Evolutionary conservation across 2,888 invertebrate species (phyloP).

Genomic region (Acrocyrtus sp.): DNA sequence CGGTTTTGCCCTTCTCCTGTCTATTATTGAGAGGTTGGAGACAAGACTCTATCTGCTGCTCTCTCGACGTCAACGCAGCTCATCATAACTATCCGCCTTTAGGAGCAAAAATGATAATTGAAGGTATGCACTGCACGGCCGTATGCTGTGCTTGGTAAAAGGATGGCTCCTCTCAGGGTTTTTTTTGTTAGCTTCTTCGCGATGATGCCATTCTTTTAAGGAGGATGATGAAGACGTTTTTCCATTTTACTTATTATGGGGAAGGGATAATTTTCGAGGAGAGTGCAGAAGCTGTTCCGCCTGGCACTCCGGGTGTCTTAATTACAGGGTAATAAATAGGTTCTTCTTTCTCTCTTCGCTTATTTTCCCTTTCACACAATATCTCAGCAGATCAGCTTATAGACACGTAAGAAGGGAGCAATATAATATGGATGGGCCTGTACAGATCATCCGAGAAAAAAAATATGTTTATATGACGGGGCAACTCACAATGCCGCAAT

Average conservation of each 20-base stretch:
- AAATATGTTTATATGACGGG: conserved; percentile 3
- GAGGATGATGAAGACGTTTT: conserved; percentile 38
- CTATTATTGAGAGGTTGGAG: conserved; percentile 22
- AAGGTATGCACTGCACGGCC: conserved; percentile 37
- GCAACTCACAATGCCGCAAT: conserved; percentile 16
- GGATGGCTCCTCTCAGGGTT: too few relatives aligned
- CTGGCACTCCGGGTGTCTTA: conserved; percentile 52
- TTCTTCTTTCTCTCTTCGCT: conserved; percentile 10
- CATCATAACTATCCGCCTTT: too few relatives aligned
- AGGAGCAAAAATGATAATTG: conserved; percentile 46
- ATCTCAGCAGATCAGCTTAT: conserved; percentile 12
- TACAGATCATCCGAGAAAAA: neutral
- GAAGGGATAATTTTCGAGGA: conserved; percentile 45
- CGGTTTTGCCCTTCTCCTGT: conserved; percentile 50
- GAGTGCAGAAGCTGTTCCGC: conserved; percentile 53
- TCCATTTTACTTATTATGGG: conserved; percentile 32
- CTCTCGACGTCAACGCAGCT: too few relatives aligned
- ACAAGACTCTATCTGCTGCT: too few relatives aligned
- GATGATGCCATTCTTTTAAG: too few relatives aligned
- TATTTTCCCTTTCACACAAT: conserved; percentile 35
- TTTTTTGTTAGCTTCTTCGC: too few relatives aligned
- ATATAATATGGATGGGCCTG: neutral
- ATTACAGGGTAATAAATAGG: conserved; percentile 52
- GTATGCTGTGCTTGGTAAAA: too few relatives aligned
- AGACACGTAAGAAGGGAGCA: neutral